These are phyloP conservation scores for Scolanthus callimorphus DNA, from an alignment of 92 coral and sea anemone genomes.

Conservation along the genomic window DNA sequence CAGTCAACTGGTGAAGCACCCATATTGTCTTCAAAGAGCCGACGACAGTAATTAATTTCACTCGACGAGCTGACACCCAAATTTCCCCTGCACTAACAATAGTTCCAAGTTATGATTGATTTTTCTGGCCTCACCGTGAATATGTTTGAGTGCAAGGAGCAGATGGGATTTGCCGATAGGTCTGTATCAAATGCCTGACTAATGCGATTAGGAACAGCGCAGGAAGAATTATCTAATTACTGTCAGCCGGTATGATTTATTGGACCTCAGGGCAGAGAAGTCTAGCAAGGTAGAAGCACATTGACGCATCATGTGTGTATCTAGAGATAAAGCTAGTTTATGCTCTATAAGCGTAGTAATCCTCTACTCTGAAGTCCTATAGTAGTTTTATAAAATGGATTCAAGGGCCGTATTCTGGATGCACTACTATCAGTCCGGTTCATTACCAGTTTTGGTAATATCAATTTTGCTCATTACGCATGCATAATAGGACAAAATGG, in stretches of 20 bases:
- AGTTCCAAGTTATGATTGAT: background rate
- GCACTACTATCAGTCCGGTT: no score
- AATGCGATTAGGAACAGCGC: conserved; percentile 60
- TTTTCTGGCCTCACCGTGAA: background rate
- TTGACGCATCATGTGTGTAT: background rate
- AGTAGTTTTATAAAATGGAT: no score
- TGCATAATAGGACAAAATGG: no score
- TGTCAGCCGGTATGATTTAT: conserved; percentile 68
- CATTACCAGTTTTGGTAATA: no score
- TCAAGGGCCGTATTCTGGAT: no score
- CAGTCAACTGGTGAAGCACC: no score
- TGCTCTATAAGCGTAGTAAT: no score
- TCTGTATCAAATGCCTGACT: conserved; percentile 48
- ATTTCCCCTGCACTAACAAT: conserved; percentile 1
- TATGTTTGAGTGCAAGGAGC: background rate
- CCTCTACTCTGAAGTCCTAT: no score
- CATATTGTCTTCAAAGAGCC: conserved; percentile 41
- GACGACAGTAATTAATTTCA: conserved; percentile 80
- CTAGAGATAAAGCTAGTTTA: no score
- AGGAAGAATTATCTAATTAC: conserved; percentile 84
- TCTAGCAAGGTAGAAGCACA: background rate
- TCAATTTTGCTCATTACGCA: no score
- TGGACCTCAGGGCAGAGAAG: conserved; percentile 35
- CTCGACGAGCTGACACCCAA: conserved; percentile 2
- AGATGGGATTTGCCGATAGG: conserved; percentile 63